A percentile compares a stretch with the other conserved stretches of the same genome.
Evolutionary conservation across 2,113 vertebrate species (phyloP).

Genomic region (Panthera tigris): DNA sequence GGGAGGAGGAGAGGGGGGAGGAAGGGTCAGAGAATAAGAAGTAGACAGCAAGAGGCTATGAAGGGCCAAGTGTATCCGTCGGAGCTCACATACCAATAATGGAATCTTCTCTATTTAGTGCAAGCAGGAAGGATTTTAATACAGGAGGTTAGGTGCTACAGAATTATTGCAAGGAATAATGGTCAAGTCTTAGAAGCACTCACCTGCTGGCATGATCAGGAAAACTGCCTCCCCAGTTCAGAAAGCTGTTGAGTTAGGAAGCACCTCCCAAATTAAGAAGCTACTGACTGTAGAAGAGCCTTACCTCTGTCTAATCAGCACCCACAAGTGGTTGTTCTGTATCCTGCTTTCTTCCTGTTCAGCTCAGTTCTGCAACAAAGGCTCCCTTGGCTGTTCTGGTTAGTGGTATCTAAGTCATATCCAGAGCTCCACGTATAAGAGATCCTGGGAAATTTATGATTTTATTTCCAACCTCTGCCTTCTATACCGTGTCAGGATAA

Average conservation of each 20-base stretch:
- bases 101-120: not conserved
- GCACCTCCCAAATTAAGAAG: not conserved
- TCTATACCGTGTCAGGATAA: not conserved
- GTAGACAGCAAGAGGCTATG: not conserved
- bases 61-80: not conserved
- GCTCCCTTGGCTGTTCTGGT: not conserved
- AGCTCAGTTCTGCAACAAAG: not conserved
- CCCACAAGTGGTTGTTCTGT: not conserved
- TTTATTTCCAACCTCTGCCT: not conserved
- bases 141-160: not conserved
- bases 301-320: not conserved
- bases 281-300: not conserved
- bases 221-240: not conserved
- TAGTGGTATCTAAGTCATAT: not conserved
- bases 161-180: not conserved
- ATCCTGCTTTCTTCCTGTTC: not conserved
- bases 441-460: not conserved
- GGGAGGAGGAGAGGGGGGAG: not conserved
- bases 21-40: not conserved
- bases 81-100: not conserved
- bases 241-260: slow-evolving; percentile 1
- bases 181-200: not conserved
- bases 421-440: not conserved
- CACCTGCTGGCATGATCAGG: not conserved
- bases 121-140: not conserved